These are phyloP conservation scores for Ectropis crepuscularia DNA, from an alignment of 2,888 invertebrate species.

Conservation along the genomic window DNA sequence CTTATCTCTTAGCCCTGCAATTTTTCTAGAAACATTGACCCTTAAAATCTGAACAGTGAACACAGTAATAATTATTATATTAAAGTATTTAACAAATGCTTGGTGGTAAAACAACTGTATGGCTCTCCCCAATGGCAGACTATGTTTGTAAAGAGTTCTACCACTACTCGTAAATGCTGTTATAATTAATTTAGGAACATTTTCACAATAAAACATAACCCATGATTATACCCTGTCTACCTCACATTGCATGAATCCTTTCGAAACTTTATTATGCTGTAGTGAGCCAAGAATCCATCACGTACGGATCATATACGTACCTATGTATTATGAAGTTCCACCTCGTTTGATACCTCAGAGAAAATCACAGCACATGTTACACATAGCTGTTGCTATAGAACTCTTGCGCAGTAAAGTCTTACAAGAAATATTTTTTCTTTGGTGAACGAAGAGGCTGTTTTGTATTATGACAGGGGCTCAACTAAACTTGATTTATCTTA, in stretches of 20 bases:
- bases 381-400: constrained; percentile 12
- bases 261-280: constrained; percentile 7
- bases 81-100: too few species aligned
- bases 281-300: constrained; percentile 9
- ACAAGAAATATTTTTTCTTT: neutral
- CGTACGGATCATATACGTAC: constrained; percentile 8
- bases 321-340: constrained; percentile 25
- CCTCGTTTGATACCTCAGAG: constrained; percentile 33
- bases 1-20: too few species aligned
- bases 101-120: too few species aligned
- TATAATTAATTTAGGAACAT: too few species aligned
- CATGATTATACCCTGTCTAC: too few species aligned
- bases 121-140: too few species aligned
- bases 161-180: too few species aligned
- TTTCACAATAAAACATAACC: too few species aligned
- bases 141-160: too few species aligned
- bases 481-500: neutral
- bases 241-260: neutral
- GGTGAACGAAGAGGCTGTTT: neutral
- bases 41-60: too few species aligned
- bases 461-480: constrained; percentile 12
- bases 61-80: too few species aligned
- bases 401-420: constrained; percentile 1
- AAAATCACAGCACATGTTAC: constrained; percentile 25
- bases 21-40: too few species aligned